phyloP scores from a whole-genome alignment of 2,113 vertebrate species.

The Polypterus bichir region DNA sequence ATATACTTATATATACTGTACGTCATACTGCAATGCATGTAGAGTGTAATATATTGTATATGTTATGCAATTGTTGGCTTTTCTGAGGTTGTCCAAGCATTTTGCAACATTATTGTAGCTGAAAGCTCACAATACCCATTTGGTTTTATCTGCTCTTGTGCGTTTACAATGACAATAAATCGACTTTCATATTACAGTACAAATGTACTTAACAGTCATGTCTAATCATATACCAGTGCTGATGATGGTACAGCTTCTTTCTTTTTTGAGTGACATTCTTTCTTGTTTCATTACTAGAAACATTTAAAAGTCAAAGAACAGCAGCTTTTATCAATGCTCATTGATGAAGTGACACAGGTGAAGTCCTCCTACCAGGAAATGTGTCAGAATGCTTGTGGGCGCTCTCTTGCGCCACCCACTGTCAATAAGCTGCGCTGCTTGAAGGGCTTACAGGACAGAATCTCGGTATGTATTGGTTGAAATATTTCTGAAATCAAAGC shows the following conservation, averaged over 20 bases:
- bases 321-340: constrained; percentile 11
- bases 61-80: too few species aligned
- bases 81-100: too few species aligned
- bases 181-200: too few species aligned
- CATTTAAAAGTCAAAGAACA: constrained; percentile 15
- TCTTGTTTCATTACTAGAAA: constrained; percentile 5
- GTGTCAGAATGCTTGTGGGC: not conserved
- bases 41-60: too few species aligned
- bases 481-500: too few species aligned
- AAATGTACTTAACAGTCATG: too few species aligned
- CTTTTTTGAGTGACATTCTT: not conserved
- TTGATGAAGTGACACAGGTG: constrained; percentile 15
- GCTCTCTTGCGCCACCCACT: constrained; percentile 5
- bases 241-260: not conserved
- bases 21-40: too few species aligned
- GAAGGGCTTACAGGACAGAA: constrained; percentile 13
- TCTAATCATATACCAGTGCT: too few species aligned
- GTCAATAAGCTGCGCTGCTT: constrained; percentile 19
- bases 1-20: too few species aligned
- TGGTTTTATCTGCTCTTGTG: not conserved
- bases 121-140: not conserved
- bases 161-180: not conserved
- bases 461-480: constrained; percentile 10
- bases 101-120: not conserved
- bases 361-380: constrained; percentile 8